A percentile compares a stretch with the other conserved stretches of the same genome.
These are phyloP conservation scores for Peucedramus taeniatus DNA, from an alignment of 2,113 vertebrate genomes.

Conservation along the genomic window DNA sequence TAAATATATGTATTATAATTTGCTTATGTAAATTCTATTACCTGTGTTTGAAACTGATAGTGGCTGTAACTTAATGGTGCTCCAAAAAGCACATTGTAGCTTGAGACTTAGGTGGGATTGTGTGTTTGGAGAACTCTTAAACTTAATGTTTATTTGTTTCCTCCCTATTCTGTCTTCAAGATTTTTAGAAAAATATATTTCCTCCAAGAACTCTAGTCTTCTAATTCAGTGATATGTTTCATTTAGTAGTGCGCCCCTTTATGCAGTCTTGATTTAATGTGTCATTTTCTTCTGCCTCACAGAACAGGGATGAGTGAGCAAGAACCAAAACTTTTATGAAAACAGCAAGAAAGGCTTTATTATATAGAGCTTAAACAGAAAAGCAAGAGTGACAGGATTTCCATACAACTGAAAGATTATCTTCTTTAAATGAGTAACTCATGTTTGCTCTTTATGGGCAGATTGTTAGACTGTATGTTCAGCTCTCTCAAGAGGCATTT, in stretches of 20 bases:
- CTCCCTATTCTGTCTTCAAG: neutral
- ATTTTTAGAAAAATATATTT: neutral
- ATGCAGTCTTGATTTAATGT: neutral
- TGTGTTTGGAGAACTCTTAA: neutral
- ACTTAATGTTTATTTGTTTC: neutral
- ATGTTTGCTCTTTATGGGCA: slow-evolving; percentile 55
- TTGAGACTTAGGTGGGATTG: neutral
- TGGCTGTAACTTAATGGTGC: neutral
- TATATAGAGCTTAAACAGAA: slow-evolving; percentile 45
- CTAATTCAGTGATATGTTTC: neutral
- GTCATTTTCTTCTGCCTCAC: neutral
- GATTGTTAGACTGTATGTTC: slow-evolving; percentile 42
- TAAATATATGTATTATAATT: too few species aligned
- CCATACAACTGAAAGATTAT: slow-evolving; percentile 47
- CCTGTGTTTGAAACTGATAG: slow-evolving; percentile 11
- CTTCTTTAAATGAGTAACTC: slow-evolving; percentile 62
- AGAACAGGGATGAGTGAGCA: neutral
- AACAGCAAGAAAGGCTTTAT: neutral
- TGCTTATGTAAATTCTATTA: neutral
- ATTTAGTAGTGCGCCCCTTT: neutral
- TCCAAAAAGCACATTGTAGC: neutral
- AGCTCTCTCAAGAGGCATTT: slow-evolving; percentile 37
- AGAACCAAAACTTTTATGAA: neutral
- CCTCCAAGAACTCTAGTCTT: neutral
- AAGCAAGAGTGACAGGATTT: slow-evolving; percentile 64